Base-by-base conservation (phyloP, 2,797 vertebrate genomes). In the Pseudomugil gertrudae region DNA sequence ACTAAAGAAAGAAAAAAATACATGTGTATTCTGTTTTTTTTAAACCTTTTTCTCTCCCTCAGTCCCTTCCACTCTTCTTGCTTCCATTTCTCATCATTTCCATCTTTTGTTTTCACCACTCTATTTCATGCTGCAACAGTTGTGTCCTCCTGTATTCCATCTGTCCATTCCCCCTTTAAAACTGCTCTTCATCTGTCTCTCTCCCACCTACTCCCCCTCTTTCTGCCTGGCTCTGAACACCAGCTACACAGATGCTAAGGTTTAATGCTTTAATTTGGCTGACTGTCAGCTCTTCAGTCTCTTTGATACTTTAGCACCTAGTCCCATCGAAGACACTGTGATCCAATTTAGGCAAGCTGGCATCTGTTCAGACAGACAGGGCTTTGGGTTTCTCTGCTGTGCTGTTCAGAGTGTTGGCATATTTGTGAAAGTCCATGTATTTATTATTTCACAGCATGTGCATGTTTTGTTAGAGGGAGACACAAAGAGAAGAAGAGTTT, bases 221-320 rank as follows among this genome's bases (percentile, higher is more conserved):
- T 13, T 36, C 55, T 79, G 69, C 64, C 71, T 59, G 9, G 29
- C 79, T 85, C 74, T 59, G 74, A 59, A 69, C 66, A 67, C 69
- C 45, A 86, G 74, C 58, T 79, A 81, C 83, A 81, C 85, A 83
- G 83, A 88, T 88, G 86, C 84, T 85, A 63, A 78, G 87, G 84
- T 89, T 87, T 90, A 89, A 88, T 84, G 84, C 78, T 85, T 83
- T 86, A 83, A 87, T 89, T 87, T 89, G 83, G 86, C 85, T 83
- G 68, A 74, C 80, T 89, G 84, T 89, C 85, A 87, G 86, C 80
- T 72, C 69, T 75, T 88, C 87, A 80, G 45, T 84, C 85, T 84
- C 88, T 92, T 89, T 92, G 87, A 92, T 87, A 89, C 75, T 73
- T 76, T 83, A 84, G 87, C 81, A 87, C 60, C 74, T 76, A 69